Evolutionary conservation across 1,140 invertebrate genomes (phyloP), one percentile per base, ranked within the genome.

Genomic region (Littorina saxatilis): DNA sequence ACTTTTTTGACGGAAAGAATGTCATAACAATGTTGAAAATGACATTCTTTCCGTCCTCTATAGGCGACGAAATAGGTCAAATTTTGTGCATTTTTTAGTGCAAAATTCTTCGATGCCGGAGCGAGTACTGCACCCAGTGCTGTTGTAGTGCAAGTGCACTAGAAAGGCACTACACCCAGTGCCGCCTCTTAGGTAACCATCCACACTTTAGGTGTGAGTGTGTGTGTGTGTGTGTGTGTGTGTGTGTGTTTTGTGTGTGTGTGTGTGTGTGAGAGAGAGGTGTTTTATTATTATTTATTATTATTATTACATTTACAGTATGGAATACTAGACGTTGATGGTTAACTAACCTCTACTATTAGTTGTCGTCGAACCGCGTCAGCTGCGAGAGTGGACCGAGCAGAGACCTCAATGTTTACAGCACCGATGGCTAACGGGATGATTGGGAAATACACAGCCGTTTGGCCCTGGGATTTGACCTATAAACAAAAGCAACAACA

Each of bases 381-480:
- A 70, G 90, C 90, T 23, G 90, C 88, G 32, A 86, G 40, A 2
- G 83, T 80, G 17, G 88, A 86, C 66, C 86, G 83, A 13, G 90
- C 90, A 17, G 84, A 87, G 11, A 90, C 88, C 23, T 86, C 85
- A 0, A 90, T 75, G 37, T 87, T 83, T 27, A 89, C 84, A 20
- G 58, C 79, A 23, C 88, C 90, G 7, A 90, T 63, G 32, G 66
- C 80, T 29, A 84, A 79, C 32, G 90, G 88, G n/a, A 90, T 81
- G 35, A 91, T 87, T 15, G 90, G 90, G 84, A 90, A 88, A 68
- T 87, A 89, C 20, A 90, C 88, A n/a, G 86, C 86, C 35, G 85
- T 85, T 11, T 87, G 83, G 66, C 85, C 75, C 43, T 84, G 85
- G 20, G 87, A 78, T 27, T 83, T 58, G 0, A 90, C 85, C 89